Conservation (phyloP, 1,140 invertebrate species). For the Brachionus angularis region DNA sequence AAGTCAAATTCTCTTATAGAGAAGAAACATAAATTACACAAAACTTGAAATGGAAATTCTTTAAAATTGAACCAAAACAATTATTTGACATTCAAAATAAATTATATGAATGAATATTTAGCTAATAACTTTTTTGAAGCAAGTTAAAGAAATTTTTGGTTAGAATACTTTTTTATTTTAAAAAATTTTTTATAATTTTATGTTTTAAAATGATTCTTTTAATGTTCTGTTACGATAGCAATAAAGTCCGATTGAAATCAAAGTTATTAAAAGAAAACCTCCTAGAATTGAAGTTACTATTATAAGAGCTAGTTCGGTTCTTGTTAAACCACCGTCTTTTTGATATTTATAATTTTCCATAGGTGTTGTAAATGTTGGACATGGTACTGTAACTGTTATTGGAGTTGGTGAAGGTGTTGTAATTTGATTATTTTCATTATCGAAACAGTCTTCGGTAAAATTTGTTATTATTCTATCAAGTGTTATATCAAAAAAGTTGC, state of each 20-base stretch:
- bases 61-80: too few relatives aligned
- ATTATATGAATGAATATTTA: too few relatives aligned
- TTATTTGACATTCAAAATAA: too few relatives aligned
- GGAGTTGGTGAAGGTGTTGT: neutral
- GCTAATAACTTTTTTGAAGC: too few relatives aligned
- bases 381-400: constrained; percentile 1
- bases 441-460: neutral
- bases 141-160: too few relatives aligned
- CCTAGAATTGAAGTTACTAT: neutral
- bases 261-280: neutral
- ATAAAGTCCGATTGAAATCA: constrained; percentile 23
- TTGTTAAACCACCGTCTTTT: neutral
- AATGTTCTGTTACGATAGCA: neutral
- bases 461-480: neutral
- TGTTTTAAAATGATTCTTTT: constrained; percentile 13
- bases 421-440: neutral
- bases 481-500: constrained; percentile 33
- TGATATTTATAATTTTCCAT: neutral
- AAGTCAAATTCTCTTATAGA: too few relatives aligned
- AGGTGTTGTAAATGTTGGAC: neutral
- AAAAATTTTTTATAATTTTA: too few relatives aligned
- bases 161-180: too few relatives aligned
- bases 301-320: neutral
- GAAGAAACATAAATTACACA: too few relatives aligned
- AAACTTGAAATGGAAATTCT: too few relatives aligned